phyloP scores from a whole-genome alignment of 1,140 invertebrate species.

The Chrysopa pallens region DNA sequence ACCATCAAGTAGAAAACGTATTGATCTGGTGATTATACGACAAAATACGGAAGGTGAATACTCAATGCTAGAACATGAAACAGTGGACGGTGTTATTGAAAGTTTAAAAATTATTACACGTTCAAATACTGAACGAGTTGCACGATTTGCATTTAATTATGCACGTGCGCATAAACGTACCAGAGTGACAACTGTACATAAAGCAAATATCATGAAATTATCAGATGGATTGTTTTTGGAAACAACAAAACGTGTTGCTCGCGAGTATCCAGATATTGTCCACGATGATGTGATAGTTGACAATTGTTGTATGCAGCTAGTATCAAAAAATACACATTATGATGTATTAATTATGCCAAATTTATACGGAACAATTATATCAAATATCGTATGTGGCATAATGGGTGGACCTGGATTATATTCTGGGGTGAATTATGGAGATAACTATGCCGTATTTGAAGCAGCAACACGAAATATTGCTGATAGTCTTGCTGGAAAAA shows the following conservation, averaged over 20 bases:
- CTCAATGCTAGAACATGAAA: conserved; percentile 47
- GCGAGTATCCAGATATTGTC: conserved; percentile 29
- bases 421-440: conserved; percentile 45
- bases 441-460: conserved; percentile 27
- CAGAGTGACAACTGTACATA: conserved; percentile 25
- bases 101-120: not conserved
- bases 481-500: not conserved
- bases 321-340: conserved; percentile 48
- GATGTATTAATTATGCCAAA: conserved; percentile 56
- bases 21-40: conserved; percentile 47
- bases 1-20: conserved; percentile 32
- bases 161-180: conserved; percentile 30
- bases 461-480: not conserved
- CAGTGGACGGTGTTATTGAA: conserved; percentile 27
- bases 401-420: conserved; percentile 46
- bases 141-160: conserved; percentile 36
- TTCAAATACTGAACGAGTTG: not conserved
- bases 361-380: conserved; percentile 50
- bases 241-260: conserved; percentile 30
- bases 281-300: conserved; percentile 46
- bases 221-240: conserved; percentile 42
- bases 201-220: conserved; percentile 14
- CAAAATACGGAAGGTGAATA: conserved; percentile 46
- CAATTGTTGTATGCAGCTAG: conserved; percentile 40
- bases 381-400: conserved; percentile 48